A percentile compares a stretch with the other conserved stretches of the same genome.
phyloP scores from a whole-genome alignment of 2,797 vertebrate genomes.

The Acipenser transmontanus region DNA sequence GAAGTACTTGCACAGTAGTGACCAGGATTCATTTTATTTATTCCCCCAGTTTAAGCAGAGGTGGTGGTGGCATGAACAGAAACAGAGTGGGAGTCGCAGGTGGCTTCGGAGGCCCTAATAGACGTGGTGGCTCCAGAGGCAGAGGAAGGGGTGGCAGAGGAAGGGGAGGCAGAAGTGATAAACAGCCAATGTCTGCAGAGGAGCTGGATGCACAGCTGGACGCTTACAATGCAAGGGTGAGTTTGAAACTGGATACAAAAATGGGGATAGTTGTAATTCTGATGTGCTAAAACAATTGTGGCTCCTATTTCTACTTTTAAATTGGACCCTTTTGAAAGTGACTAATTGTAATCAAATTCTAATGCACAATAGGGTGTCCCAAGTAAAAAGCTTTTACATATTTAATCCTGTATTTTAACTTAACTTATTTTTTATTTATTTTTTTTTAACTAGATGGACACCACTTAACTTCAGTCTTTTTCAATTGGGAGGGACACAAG shows the following conservation, averaged over 20 bases:
- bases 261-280: not conserved
- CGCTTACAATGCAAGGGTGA: slow-evolving; percentile 92
- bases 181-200: slow-evolving; percentile 89
- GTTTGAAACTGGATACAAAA: slow-evolving; percentile 25
- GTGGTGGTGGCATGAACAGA: slow-evolving; percentile 72
- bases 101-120: slow-evolving; percentile 54
- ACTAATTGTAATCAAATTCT: no score
- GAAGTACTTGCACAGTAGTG: no score
- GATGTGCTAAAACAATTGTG: no score
- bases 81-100: slow-evolving; percentile 49
- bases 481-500: slow-evolving; percentile 10
- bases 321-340: no score
- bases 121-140: slow-evolving; percentile 66
- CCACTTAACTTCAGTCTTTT: slow-evolving; percentile 66
- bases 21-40: no score
- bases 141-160: slow-evolving; percentile 70
- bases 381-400: no score
- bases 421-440: not conserved
- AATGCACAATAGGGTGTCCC: no score
- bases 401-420: not conserved
- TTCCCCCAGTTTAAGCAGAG: slow-evolving; percentile 68
- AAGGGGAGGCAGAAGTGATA: slow-evolving; percentile 62
- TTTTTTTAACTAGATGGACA: slow-evolving; percentile 82
- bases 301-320: no score
- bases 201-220: slow-evolving; percentile 97